These are phyloP conservation scores for Phragmatobia fuliginosa DNA, from an alignment of 2,888 invertebrate genomes.

Conservation along the genomic window DNA sequence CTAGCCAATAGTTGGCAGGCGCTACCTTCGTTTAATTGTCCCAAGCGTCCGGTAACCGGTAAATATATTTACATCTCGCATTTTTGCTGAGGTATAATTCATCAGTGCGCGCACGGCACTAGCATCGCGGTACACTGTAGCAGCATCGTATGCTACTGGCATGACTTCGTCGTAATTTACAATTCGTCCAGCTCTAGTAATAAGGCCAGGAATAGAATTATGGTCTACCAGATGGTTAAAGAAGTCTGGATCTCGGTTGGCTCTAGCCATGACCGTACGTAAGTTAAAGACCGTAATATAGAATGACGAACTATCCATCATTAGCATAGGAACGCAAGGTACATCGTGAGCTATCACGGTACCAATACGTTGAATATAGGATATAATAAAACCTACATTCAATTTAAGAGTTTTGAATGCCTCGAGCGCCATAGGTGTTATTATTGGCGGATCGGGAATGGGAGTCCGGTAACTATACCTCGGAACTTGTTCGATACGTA, in stretches of 20 bases:
- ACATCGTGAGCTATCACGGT: background rate
- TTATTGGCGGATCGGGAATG: background rate
- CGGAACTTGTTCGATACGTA: background rate
- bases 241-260: background rate
- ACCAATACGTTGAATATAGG: background rate
- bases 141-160: background rate
- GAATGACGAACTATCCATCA: background rate
- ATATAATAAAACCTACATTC: background rate
- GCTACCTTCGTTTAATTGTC: too few species aligned
- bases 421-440: background rate
- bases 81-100: conserved; percentile 3
- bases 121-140: conserved; percentile 1
- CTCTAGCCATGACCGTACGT: background rate
- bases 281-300: background rate
- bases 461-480: background rate
- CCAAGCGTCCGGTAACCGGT: background rate
- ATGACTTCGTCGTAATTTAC: background rate
- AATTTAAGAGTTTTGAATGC: background rate
- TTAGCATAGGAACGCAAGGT: background rate
- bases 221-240: background rate
- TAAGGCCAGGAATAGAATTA: background rate
- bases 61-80: conserved; percentile 1
- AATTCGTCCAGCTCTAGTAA: background rate
- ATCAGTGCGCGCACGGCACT: conserved; percentile 3
- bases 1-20: too few species aligned